Percentiles rank a stretch among this genome's conserved stretches.
Evolutionary conservation across 53 echinoderm and acorn worm genomes (phyloP).

Genomic region (Antedon mediterranea): DNA sequence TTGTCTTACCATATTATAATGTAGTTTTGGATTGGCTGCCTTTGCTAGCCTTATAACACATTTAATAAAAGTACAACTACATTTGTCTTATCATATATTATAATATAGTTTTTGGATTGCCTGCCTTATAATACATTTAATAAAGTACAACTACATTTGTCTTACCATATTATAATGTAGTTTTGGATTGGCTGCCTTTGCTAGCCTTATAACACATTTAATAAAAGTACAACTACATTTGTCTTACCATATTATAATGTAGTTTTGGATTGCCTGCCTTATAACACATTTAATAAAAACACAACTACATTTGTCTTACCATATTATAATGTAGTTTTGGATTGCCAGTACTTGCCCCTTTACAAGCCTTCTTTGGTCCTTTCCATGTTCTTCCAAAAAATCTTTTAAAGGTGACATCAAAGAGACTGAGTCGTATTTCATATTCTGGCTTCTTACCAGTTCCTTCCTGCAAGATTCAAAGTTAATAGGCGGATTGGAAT

Average conservation of each 20-base stretch:
- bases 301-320: not conserved
- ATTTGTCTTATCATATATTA: too few relatives aligned
- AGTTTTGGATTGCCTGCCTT: slow-evolving; percentile 32
- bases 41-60: not conserved
- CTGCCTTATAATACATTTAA: too few relatives aligned
- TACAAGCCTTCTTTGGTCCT: slow-evolving; percentile 51
- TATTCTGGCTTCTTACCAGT: slow-evolving; percentile 49
- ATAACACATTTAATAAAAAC: not conserved
- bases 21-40: slow-evolving; percentile 31
- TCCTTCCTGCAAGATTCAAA: slow-evolving; percentile 62
- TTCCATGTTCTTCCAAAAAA: slow-evolving; percentile 84
- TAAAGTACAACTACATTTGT: too few relatives aligned
- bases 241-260: slow-evolving; percentile 70
- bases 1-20: slow-evolving; percentile 67
- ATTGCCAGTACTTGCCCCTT: slow-evolving; percentile 20
- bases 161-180: slow-evolving; percentile 78
- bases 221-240: not conserved
- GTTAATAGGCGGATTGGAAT: too few relatives aligned
- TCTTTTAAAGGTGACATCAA: slow-evolving; percentile 71
- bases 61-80: not conserved
- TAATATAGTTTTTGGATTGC: too few relatives aligned
- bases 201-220: not conserved
- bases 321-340: too few relatives aligned
- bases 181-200: slow-evolving; percentile 21
- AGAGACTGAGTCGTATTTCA: slow-evolving; percentile 55